Base-by-base conservation (phyloP, 2,113 vertebrate species). In the Bufo gargarizans region DNA sequence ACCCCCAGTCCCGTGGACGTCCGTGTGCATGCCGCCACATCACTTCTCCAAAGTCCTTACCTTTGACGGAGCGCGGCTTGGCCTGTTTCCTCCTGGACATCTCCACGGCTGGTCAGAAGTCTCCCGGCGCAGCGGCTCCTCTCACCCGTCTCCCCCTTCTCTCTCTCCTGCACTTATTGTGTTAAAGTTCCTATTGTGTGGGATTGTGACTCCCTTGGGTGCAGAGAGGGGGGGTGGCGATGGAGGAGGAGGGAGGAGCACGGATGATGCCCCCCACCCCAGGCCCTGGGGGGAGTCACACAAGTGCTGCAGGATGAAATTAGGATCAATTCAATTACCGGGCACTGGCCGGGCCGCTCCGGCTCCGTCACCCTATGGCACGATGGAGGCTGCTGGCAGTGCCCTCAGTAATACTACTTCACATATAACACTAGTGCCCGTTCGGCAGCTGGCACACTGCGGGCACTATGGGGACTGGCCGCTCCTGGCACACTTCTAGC, bases 81-180 rank as follows among this genome's bases (percentile, higher is more conserved):
- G 98, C 97, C 96, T 99, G 98, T 94, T 99, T 99, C 92, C 98
- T 95, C 91, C 98, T 97, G 91, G 98, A 98, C 97, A 99, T 99
- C 93, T 96, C 97, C 93, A 94, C 90, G 89, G 89, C 90, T 92
- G 91, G 92, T 89, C 58, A 86, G 72, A 88, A 97, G 96, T 95
- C 92, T 92, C 90, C 89, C 81, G 22, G 76, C 55, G 86, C 86
- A 16, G 77, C 65, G 76, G 17, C 59, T 65, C 77, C 77, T 33
- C 72, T 65, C 67, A 53, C 59, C 71, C 58, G 58, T 63, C 63
- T 61, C 76, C 63, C 77, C 86, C 78, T 47, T 63, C 33, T 47
- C 49, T 4, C 20, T 47, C 55, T 69, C 67, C 71, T 72, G 56
- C 78, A 82, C 86, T 88, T 82, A 88, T 88, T 88, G 86, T 83